Evolutionary conservation across 64 coral and sea anemone genomes (phyloP), one percentile per base, ranked within the genome.

Genomic region (Porites lutea): DNA sequence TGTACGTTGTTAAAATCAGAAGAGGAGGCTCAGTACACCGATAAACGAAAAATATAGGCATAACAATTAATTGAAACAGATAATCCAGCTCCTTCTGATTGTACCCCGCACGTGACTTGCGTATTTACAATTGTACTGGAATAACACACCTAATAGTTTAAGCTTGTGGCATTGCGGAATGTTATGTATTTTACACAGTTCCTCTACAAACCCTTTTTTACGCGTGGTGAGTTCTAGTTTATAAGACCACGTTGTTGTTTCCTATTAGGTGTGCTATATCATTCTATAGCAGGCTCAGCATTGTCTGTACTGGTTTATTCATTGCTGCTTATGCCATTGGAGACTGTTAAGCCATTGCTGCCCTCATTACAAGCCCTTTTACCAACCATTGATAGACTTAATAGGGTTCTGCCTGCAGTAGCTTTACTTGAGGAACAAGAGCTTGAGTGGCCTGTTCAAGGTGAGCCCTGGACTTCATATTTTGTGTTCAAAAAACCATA

Each of bases 381-480:
- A 8, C 91, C 95, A 46, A 53, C 93, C 45, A 59, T 96, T 45
- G 95, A 96, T 48, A 86, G 72, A 58, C 66, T 96, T 0, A 96
- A 96, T 75, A 86, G 82, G 61, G 89, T 79, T 55, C 91, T 96
- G 3, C 95, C 95, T 49, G 91, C 95, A 59, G 95, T 77, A 65
- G 88, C 87, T 7, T 74, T 93, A 14, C 79, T 96, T 58, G 95
- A 96, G 80, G 95, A 93, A 37, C 95, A 96, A 73, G 95, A 96
- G 45, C 68, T 96, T 14, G 95, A 96, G 70, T 96, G 95, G 95
- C 95, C 95, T 69, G 87, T 96, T 21, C 86, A 88, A 83, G 95
- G 95, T 96, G 50, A 65, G 45, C 13, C 27, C 27, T 37, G 27
- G 27, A 37, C 27, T 37, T 37, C 27, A 37, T 37, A 37, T 37